A percentile compares a stretch with the other conserved stretches of the same genome.
These are phyloP conservation scores for human DNA, from an alignment of 2,113 vertebrate genomes.

Conservation along the genomic window GRCh38 chr16:1169501-1170000, in stretches of 20 bases:
- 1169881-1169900: not conserved
- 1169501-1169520: rapidly evolving
- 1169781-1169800: not conserved
- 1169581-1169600: rapidly evolving
- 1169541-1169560: rapidly evolving
- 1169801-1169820: no score
- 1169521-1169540: no score
- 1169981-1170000: constrained; percentile 81
- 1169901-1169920: rapidly evolving
- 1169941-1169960: constrained; percentile 26
- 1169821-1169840: not conserved
- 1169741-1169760: not conserved
- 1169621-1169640: not conserved
- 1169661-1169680: not conserved
- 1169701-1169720: no score
- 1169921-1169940: not conserved
- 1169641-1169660: not conserved
- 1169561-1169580: not conserved
- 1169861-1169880: no score
- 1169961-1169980: constrained; percentile 73
- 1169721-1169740: not conserved
- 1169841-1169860: not conserved
- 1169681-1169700: not conserved
- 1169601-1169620: not conserved
- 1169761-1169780: not conserved